Evolutionary conservation across 1,140 invertebrate species (phyloP).

Genomic region (Neelides sp.): DNA sequence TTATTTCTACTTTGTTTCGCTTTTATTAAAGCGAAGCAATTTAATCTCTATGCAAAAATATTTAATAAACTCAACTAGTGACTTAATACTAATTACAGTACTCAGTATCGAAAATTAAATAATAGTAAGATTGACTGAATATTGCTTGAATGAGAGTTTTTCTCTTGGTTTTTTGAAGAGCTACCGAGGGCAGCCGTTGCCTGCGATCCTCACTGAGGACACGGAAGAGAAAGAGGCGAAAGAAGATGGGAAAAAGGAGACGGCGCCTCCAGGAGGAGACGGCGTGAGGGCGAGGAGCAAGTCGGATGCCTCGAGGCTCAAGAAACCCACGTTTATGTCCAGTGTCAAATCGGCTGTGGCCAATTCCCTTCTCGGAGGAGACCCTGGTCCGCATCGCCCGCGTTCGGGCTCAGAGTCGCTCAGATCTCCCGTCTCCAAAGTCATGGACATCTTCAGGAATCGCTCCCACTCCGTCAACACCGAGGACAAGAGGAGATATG

Average conservation of each 20-base stretch:
- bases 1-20: too few species aligned
- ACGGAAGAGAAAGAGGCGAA: slow-evolving; percentile 27
- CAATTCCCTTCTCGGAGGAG: too few species aligned
- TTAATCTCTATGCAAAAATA: too few species aligned
- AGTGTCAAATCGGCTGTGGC: slow-evolving; percentile 62
- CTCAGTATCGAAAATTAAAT: too few species aligned
- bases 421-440: slow-evolving; percentile 44
- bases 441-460: slow-evolving; percentile 77
- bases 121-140: too few species aligned
- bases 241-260: slow-evolving; percentile 22
- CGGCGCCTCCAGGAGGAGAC: slow-evolving; percentile 33
- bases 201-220: slow-evolving; percentile 36
- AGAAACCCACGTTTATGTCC: slow-evolving; percentile 58
- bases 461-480: slow-evolving; percentile 56
- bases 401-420: slow-evolving; percentile 48
- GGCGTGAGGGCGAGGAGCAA: slow-evolving; percentile 40
- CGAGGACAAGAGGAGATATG: slow-evolving; percentile 57
- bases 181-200: slow-evolving; percentile 49
- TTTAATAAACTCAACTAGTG: too few species aligned
- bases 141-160: too few species aligned
- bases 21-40: too few species aligned
- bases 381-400: slow-evolving; percentile 41
- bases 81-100: too few species aligned
- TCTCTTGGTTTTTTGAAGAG: slow-evolving; percentile 40
- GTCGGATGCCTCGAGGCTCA: slow-evolving; percentile 53